phyloP scores from a whole-genome alignment of 2,797 vertebrate species.

The Propithecus perrieri region DNA sequence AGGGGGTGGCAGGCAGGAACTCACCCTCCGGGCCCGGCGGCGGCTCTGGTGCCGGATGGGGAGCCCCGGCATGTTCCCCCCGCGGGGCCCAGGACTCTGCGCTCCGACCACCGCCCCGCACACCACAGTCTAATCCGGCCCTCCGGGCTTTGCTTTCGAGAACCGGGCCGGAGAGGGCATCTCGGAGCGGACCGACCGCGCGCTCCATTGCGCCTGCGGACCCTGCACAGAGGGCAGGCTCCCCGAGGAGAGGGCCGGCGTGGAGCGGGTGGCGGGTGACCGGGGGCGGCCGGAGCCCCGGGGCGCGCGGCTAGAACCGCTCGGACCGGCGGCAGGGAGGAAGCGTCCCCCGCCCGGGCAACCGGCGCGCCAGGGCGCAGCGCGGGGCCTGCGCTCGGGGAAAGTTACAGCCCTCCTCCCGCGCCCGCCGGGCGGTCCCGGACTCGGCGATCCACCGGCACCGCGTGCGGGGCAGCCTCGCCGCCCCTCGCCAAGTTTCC shows the following conservation, averaged over 20 bases:
- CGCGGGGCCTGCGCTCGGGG: not conserved
- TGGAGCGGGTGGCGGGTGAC: not conserved
- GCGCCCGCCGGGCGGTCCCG: not conserved
- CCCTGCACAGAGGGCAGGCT: not conserved
- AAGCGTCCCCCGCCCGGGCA: not conserved
- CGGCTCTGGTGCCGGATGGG: not conserved
- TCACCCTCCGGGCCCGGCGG: slow-evolving; percentile 14
- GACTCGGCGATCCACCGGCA: not conserved
- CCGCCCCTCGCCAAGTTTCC: slow-evolving; percentile 54
- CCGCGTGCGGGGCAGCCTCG: not conserved
- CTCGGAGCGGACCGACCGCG: not conserved
- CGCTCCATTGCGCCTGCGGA: slow-evolving; percentile 55
- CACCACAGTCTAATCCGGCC: not conserved
- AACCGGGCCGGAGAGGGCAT: not conserved
- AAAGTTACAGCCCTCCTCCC: slow-evolving; percentile 56
- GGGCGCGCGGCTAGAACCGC: not conserved
- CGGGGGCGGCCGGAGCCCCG: not conserved
- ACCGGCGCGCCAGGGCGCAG: not conserved
- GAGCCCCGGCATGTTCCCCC: not conserved
- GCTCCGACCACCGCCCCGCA: not conserved
- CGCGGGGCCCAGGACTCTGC: not conserved
- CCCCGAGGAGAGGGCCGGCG: not conserved
- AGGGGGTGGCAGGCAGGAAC: slow-evolving; percentile 66
- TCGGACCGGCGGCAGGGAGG: not conserved
- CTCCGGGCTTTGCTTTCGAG: slow-evolving; percentile 37